Base-by-base conservation (phyloP, 2,113 vertebrate genomes). In the Laticauda laticaudata region DNA sequence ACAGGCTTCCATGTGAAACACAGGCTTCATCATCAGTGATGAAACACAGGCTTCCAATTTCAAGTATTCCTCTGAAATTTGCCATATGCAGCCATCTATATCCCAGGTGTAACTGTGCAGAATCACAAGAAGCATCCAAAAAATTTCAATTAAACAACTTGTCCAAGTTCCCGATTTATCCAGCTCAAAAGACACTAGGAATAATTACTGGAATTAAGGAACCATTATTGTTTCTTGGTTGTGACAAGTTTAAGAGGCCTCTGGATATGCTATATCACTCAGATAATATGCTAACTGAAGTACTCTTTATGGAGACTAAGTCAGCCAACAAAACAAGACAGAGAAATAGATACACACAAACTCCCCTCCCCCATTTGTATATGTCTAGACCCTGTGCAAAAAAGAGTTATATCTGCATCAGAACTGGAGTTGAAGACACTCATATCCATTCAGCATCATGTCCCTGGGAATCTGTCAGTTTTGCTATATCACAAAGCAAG, bases 401-500 rank as follows among this genome's bases (percentile, higher is more conserved):
- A 89, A 89, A 23, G 64, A 92, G 39, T 89, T 45, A 43, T 5
- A 87, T 43, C 23, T 92, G 26, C 18, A 56, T 95, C 55, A 91
- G 94, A 94, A 86, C 93, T 94, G 87, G 86, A 90, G 57, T 89
- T 53, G n/a, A 64, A 55, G 26, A 20, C 91, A 23, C 23, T 91
- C 39, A 51, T 11, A 93, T 91, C 29, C 86, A 18, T 45, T 94
- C 2, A 88, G 93, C 81, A 75, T n/a, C 20, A 0, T 11, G 69
- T 55, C 69, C 4, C 9, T 86, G 61, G 64, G 45, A 95, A 94
- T 29, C 24, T 43, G 81, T 51, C 4, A 1, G 48, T 8, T 64
- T 96, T 53, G 43, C 51, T 75, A 86, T 3, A 23, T 59, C 39
- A 86, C 53, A 91, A 94, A 94, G 87, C 1, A 92, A 94, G 6